Percentiles rank a stretch among this genome's conserved stretches.
These are phyloP conservation scores for Callospermophilus lateralis DNA, from an alignment of 2,113 vertebrate species.

Conservation along the genomic window DNA sequence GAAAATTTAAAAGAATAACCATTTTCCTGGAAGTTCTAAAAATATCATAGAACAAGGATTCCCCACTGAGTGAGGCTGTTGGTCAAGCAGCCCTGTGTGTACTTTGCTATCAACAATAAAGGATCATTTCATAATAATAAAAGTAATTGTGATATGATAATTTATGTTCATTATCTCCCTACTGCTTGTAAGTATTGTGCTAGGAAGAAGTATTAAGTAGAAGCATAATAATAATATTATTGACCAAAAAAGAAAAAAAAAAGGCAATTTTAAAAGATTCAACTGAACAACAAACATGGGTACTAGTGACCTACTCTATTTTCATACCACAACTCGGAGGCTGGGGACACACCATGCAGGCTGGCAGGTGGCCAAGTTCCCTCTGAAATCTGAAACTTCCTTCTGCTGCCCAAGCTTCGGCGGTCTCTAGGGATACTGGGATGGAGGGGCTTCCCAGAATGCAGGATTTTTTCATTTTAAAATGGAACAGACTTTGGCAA, in stretches of 20 bases:
- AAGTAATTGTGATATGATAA: background rate
- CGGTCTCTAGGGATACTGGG: background rate
- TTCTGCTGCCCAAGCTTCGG: background rate
- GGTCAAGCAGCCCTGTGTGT: background rate
- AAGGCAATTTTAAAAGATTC: background rate
- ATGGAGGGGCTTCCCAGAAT: background rate
- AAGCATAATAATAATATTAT: background rate
- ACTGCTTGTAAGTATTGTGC: background rate
- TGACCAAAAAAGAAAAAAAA: background rate
- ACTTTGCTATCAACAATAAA: conserved; percentile 11
- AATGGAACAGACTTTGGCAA: background rate
- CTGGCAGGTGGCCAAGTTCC: background rate
- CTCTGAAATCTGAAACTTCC: background rate
- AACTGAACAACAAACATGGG: background rate
- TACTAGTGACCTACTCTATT: background rate
- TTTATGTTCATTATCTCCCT: background rate
- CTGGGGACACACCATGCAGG: no score
- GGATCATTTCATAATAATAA: background rate
- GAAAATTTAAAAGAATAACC: background rate
- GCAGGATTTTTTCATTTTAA: background rate
- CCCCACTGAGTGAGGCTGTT: background rate
- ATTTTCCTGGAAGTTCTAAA: conserved; percentile 44
- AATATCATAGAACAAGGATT: background rate
- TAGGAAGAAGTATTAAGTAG: background rate
- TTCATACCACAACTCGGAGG: background rate